Evolutionary conservation across 1,140 invertebrate species (phyloP).

Genomic region (Orussus abietinus): DNA sequence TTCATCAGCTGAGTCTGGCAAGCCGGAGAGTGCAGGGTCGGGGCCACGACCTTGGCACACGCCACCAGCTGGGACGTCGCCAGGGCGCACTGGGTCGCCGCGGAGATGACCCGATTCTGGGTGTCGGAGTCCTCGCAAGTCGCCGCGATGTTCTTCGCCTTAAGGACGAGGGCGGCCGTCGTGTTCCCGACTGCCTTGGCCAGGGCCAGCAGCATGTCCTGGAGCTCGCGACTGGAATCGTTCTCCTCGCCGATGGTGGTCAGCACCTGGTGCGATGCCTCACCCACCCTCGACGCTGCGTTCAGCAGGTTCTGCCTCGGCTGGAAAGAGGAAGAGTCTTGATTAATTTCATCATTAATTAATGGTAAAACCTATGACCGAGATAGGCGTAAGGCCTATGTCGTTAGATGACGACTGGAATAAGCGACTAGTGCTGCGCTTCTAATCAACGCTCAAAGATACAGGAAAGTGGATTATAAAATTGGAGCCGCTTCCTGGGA

Average conservation of each 20-base stretch:
- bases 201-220: constrained; percentile 82
- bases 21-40: constrained; percentile 80
- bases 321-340: constrained; percentile 51
- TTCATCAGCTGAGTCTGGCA: constrained; percentile 93
- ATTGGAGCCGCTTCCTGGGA: too few relatives aligned
- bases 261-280: constrained; percentile 92
- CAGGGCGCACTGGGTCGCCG: constrained; percentile 93
- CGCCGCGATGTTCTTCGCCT: constrained; percentile 90
- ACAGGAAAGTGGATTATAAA: too few relatives aligned
- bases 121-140: constrained; percentile 72
- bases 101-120: constrained; percentile 87
- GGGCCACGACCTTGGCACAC: constrained; percentile 91
- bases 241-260: constrained; percentile 91
- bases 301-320: constrained; percentile 88
- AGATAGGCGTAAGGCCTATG: too few relatives aligned
- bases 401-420: too few relatives aligned
- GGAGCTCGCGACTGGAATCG: constrained; percentile 70
- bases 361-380: too few relatives aligned
- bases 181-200: constrained; percentile 97
- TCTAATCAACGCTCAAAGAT: too few relatives aligned
- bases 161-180: constrained; percentile 89
- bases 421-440: too few relatives aligned
- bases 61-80: constrained; percentile 97
- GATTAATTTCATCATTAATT: constrained; percentile 8
- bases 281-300: constrained; percentile 92